A percentile compares a stretch with the other conserved stretches of the same genome.
Evolutionary conservation across 2,888 invertebrate genomes (phyloP).

Genomic region (Liposcelis brunnea): DNA sequence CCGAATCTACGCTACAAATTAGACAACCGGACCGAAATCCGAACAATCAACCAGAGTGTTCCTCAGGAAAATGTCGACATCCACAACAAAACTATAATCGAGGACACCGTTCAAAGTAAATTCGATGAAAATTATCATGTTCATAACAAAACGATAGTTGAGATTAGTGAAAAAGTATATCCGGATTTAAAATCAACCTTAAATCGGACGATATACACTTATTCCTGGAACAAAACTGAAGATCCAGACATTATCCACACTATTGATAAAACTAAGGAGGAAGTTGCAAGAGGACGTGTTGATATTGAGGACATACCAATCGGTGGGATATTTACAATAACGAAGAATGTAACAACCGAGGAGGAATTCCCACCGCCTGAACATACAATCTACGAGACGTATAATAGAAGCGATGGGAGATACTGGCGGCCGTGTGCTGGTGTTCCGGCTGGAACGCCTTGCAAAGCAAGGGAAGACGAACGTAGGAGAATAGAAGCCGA

Average conservation of each 20-base stretch:
- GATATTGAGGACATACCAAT: neutral
- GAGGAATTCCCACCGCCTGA: too few species aligned
- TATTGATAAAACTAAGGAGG: neutral
- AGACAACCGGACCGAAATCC: constrained; percentile 2
- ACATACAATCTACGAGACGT: too few species aligned
- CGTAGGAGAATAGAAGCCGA: too few species aligned
- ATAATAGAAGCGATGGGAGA: too few species aligned
- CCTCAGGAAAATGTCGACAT: neutral
- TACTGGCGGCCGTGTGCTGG: too few species aligned
- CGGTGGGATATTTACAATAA: too few species aligned
- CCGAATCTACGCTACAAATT: neutral
- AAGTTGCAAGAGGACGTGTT: neutral
- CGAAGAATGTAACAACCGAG: too few species aligned
- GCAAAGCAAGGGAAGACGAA: too few species aligned
- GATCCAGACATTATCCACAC: neutral
- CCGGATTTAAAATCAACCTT: neutral
- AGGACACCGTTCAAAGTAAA: neutral
- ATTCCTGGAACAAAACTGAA: constrained; percentile 5
- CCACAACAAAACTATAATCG: constrained; percentile 4
- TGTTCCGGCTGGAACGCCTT: too few species aligned
- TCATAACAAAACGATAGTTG: constrained; percentile 2
- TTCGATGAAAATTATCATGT: constrained; percentile 7
- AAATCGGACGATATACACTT: constrained; percentile 3
- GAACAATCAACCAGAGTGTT: neutral
- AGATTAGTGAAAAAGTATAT: neutral